A percentile compares a stretch with the other conserved stretches of the same genome.
Conservation (phyloP, 1,140 invertebrate genomes). For the Pseudomyrmex flavicornis region DNA sequence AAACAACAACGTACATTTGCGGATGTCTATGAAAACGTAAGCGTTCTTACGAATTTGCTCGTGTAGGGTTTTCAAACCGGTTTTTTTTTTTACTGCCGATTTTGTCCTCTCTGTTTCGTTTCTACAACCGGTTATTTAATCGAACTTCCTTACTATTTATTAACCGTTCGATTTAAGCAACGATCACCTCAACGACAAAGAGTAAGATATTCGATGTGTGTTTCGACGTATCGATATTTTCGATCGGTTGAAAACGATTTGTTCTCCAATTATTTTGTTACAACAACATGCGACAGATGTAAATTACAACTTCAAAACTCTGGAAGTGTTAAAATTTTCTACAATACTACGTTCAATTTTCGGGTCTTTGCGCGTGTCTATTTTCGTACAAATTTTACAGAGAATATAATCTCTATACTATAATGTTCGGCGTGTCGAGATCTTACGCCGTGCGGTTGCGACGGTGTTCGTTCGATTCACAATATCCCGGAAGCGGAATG, state of each 20-base stretch:
- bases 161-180: constrained; percentile 10
- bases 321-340: no score
- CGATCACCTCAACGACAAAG: neutral
- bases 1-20: constrained; percentile 3
- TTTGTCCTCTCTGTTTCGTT: neutral
- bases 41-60: constrained; percentile 22
- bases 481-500: constrained; percentile 70
- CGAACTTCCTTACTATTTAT: constrained; percentile 33
- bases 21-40: neutral
- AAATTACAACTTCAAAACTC: no score
- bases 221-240: neutral
- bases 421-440: constrained; percentile 38
- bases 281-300: no score
- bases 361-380: constrained; percentile 16
- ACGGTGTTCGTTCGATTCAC: constrained; percentile 72
- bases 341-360: no score
- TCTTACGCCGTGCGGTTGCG: constrained; percentile 54
- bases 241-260: neutral
- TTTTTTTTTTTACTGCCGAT: constrained; percentile 29
- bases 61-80: constrained; percentile 6
- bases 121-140: constrained; percentile 25
- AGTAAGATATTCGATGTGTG: neutral
- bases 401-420: constrained; percentile 40
- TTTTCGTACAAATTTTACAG: constrained; percentile 45
- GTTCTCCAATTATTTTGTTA: no score